Evolutionary conservation across 2,888 invertebrate genomes (phyloP), one percentile per base, ranked within the genome.

Genomic region (Mongoloraphidia duomilia): DNA sequence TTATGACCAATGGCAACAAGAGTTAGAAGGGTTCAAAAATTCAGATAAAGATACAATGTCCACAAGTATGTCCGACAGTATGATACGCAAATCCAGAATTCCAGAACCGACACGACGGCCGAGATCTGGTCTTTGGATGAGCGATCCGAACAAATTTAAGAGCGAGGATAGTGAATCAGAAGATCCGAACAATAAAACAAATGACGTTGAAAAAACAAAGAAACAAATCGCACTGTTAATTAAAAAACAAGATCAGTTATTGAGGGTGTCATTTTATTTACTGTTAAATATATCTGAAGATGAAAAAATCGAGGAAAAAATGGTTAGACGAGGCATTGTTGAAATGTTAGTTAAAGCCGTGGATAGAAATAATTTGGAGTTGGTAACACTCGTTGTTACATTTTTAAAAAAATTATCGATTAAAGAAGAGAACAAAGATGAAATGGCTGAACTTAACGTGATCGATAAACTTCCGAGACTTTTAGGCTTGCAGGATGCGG

Each of bases 271-370:
- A 3, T 90, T 91, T 65, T 93, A 94, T 67, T 76, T 98, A 63
- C 72, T 98, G 48, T 71, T 96, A 45, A 97, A 98, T 66, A 85
- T 98, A 66, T 89, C 96, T 4, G 94, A 95, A 67, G 96, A 95
- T 72, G 79, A 89, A 9, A 86, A 86, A 65, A 87, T 96, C 3
- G 97, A 97, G 68, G 86, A 92, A 68, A 98, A 98, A 73, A 97
- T 98, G 90, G 82, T 90, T 34, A 89, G 91, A 60, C 88, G 94
- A 66, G 90, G 88, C 61, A 82, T 96, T 55, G 86, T 93, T 4
- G 84, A 84, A 38, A 79, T 94, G 69, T 74, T 96, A 38, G 80
- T 90, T 43, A 88, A 87, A 61, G 84, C 89, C 9, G 74, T 98
- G 64, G 93, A 94, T 60, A 76, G 96, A 53, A 86, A 88, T 58